A percentile compares a stretch with the other conserved stretches of the same genome.
Evolutionary conservation across 1,140 invertebrate genomes (phyloP).

Genomic region (Dreissena polymorpha): DNA sequence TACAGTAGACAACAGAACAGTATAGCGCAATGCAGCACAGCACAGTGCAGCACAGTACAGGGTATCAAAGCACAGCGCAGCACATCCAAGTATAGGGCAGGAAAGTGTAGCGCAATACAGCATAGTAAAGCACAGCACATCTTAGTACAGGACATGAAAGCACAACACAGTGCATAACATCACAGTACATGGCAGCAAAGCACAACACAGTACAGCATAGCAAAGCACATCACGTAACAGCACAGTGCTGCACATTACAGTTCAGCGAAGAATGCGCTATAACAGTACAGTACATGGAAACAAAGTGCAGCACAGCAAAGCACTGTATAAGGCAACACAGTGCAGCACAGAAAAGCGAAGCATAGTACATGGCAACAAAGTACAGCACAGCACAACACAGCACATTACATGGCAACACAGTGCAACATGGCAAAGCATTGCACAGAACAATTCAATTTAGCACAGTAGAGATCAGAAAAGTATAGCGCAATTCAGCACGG

Average conservation of each 20-base stretch:
- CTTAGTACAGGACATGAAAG: neutral
- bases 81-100: conserved; percentile 16
- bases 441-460: too few relatives aligned
- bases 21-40: neutral
- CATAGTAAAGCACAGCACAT: neutral
- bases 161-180: conserved; percentile 21
- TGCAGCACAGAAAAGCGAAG: neutral
- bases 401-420: too few relatives aligned
- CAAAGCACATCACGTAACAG: conserved; percentile 21
- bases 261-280: conserved; percentile 8
- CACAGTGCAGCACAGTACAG: conserved; percentile 31
- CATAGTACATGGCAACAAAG: neutral
- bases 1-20: conserved; percentile 16
- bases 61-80: conserved; percentile 9
- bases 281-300: neutral
- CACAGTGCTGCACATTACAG: conserved; percentile 21
- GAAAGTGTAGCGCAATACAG: conserved; percentile 8
- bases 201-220: conserved; percentile 20
- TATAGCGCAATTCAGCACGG: too few relatives aligned
- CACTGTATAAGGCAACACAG: neutral
- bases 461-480: too few relatives aligned
- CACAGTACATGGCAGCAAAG: conserved; percentile 22
- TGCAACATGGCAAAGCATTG: too few relatives aligned
- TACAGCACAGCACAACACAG: neutral
- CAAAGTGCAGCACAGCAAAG: conserved; percentile 20